These are phyloP conservation scores for Drepana falcataria DNA, from an alignment of 2,888 invertebrate genomes.

Conservation along the genomic window DNA sequence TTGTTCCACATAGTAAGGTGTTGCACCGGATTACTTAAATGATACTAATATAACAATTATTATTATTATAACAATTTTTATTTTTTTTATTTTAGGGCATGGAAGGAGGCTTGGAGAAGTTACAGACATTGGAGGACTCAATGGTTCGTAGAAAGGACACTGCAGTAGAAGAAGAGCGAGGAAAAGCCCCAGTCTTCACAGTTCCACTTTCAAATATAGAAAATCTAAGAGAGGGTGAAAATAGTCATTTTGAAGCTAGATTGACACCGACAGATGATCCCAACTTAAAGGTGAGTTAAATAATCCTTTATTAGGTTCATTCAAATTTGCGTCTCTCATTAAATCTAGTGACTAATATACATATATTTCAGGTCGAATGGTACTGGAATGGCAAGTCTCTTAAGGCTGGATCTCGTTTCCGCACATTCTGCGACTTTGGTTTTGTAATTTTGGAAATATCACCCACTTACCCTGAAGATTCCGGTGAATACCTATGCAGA, in stretches of 20 bases:
- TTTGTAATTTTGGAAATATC: conserved; percentile 98
- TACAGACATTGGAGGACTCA: conserved; percentile 94
- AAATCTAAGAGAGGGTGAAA: conserved; percentile 93
- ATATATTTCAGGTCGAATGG: conserved; percentile 87
- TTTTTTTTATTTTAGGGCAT: conserved; percentile 81
- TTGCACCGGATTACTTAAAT: too few species aligned
- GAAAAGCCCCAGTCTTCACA: conserved; percentile 94
- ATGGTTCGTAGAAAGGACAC: conserved; percentile 88
- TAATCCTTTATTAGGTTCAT: too few species aligned
- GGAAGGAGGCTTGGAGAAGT: conserved; percentile 96
- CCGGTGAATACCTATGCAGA: conserved; percentile 93
- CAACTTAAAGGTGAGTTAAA: conserved; percentile 82
- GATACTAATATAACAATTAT: too few species aligned
- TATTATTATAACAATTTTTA: conserved; percentile 1
- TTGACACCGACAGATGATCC: conserved; percentile 94
- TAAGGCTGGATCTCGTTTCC: conserved; percentile 93
- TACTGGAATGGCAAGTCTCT: conserved; percentile 95
- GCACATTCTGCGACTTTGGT: conserved; percentile 98
- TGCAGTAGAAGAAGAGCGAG: conserved; percentile 84
- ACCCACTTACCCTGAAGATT: conserved; percentile 97
- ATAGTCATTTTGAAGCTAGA: conserved; percentile 93
- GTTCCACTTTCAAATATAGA: conserved; percentile 93
- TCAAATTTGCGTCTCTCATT: too few species aligned
- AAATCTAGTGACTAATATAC: conserved; percentile 2
- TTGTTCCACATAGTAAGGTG: too few species aligned